Conservation (phyloP, 2,113 vertebrate species). For the Recurvirostra avosetta region DNA sequence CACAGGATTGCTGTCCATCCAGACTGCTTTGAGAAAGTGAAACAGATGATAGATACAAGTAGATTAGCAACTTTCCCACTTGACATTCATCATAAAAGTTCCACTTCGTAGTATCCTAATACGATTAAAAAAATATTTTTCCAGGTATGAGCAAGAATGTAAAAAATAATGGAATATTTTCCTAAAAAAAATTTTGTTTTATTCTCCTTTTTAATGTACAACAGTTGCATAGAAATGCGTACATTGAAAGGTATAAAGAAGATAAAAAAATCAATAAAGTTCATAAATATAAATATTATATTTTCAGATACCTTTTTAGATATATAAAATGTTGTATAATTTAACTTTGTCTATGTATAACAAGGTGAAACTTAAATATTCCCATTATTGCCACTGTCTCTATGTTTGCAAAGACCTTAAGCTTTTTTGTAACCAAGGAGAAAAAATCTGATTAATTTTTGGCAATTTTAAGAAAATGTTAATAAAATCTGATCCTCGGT, state of each 20-base stretch:
- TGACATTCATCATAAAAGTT: not conserved
- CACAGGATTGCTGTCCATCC: not conserved
- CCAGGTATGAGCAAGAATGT: not conserved
- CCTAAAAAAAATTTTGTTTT: not conserved
- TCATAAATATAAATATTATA: not conserved
- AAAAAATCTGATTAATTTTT: not conserved
- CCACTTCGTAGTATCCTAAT: not conserved
- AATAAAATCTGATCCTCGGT: not conserved
- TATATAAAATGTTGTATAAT: not conserved
- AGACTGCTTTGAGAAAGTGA: constrained; percentile 1
- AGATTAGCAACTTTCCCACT: not conserved
- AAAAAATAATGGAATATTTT: not conserved
- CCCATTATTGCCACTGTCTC: not conserved
- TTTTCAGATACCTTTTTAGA: not conserved
- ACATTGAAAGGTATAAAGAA: not conserved
- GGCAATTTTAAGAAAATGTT: not conserved
- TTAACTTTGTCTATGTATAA: not conserved
- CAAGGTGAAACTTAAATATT: not conserved
- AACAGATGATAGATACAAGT: not conserved
- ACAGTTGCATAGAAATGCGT: not conserved
- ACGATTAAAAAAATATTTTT: not conserved
- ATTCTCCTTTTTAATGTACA: not conserved
- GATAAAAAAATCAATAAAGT: not conserved
- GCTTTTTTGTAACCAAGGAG: not conserved
- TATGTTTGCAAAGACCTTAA: not conserved